A percentile compares a stretch with the other conserved stretches of the same genome.
Evolutionary conservation across 2,797 vertebrate species (phyloP).

Genomic region (Cirrhinus molitorella): DNA sequence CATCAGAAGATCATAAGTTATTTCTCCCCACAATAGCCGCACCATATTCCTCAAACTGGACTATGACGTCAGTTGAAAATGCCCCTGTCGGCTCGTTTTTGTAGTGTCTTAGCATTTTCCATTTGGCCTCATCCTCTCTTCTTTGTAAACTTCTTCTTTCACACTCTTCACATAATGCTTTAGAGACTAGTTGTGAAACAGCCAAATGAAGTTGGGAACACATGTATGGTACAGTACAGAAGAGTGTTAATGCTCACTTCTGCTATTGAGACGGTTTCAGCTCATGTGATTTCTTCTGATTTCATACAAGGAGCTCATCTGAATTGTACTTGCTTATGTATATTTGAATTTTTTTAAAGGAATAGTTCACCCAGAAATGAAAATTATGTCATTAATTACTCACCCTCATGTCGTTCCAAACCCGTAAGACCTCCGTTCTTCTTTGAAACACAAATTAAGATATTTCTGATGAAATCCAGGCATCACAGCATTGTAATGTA

Average conservation of each 20-base stretch:
- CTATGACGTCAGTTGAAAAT: conserved; percentile 10
- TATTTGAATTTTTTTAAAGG: background rate
- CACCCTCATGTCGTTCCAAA: no score
- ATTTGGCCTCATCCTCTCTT: conserved; percentile 16
- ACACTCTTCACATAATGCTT: background rate
- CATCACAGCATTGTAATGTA: no score
- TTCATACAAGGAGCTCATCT: background rate
- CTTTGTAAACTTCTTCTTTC: conserved; percentile 37
- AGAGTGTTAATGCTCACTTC: conserved; percentile 4
- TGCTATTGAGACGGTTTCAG: background rate
- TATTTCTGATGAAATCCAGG: no score
- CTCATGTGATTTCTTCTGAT: background rate
- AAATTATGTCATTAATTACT: no score
- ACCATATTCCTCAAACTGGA: conserved; percentile 10
- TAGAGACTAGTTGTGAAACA: conserved; percentile 25
- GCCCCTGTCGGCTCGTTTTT: background rate
- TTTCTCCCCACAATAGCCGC: background rate
- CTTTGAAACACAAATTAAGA: no score
- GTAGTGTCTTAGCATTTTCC: conserved; percentile 33
- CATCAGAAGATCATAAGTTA: background rate
- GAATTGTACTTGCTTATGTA: background rate
- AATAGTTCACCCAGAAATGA: no score
- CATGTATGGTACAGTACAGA: background rate
- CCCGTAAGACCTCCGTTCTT: no score
- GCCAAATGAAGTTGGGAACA: background rate